phyloP scores from a whole-genome alignment of 2,113 vertebrate species.

The Pollimyrus isidori region DNA sequence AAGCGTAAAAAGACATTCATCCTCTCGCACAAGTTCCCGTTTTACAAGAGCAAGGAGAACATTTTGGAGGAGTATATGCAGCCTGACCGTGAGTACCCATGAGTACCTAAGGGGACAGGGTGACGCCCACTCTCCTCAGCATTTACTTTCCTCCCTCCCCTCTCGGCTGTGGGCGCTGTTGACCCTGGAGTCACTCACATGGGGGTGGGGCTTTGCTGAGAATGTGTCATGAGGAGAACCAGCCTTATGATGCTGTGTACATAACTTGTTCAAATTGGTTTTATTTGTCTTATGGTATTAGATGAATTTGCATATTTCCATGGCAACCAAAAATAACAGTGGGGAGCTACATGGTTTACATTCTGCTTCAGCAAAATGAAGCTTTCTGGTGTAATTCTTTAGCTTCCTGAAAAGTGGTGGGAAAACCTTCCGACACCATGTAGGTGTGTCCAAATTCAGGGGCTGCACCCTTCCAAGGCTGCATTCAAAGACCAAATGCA shows the following conservation, averaged over 20 bases:
- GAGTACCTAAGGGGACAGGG: background rate
- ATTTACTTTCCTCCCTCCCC: background rate
- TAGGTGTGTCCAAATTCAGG: background rate
- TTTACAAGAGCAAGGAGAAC: constrained; percentile 21
- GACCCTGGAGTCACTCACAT: background rate
- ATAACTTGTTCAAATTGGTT: background rate
- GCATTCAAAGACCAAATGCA: background rate
- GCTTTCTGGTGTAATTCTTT: background rate
- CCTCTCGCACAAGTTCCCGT: constrained; percentile 19
- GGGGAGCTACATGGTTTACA: background rate
- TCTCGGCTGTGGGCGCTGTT: background rate
- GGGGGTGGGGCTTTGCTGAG: background rate
- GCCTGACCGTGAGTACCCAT: constrained; percentile 9
- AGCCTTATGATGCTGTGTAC: background rate
- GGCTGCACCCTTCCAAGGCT: background rate
- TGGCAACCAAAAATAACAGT: background rate
- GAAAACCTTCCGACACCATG: background rate
- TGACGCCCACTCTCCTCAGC: background rate
- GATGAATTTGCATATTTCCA: background rate
- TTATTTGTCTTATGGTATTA: background rate
- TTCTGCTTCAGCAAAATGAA: background rate
- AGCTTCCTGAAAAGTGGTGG: background rate
- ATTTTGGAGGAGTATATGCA: constrained; percentile 8
- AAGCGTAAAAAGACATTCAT: constrained; percentile 18
- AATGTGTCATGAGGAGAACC: background rate